phyloP scores from a whole-genome alignment of 2,888 invertebrate species.

The Aphodius granarius region DNA sequence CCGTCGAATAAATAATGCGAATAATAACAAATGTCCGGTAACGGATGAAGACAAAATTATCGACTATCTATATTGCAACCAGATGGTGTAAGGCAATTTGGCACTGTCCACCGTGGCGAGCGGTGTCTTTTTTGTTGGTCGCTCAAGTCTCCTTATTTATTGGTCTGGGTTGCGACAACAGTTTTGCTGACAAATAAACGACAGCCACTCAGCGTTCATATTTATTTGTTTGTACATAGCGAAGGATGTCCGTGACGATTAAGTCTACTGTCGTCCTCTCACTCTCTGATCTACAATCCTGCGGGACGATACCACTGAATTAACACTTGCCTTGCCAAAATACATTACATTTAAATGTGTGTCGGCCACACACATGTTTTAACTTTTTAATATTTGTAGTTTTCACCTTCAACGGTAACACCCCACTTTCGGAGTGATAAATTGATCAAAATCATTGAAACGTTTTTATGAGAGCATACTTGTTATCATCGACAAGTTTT shows the following conservation, averaged over 20 bases:
- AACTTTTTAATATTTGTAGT: not conserved
- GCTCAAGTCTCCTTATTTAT: conserved; percentile 5
- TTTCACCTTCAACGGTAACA: not conserved
- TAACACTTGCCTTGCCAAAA: not conserved
- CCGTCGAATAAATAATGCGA: not conserved
- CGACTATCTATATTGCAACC: conserved; percentile 3
- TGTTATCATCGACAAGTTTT: too few relatives aligned
- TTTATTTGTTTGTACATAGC: not conserved
- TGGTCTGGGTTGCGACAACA: conserved; percentile 3
- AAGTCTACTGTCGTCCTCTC: not conserved
- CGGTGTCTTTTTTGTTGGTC: not conserved
- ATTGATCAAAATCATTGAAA: too few relatives aligned
- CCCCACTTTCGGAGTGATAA: too few relatives aligned
- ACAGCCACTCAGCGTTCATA: not conserved
- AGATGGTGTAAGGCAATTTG: conserved; percentile 9
- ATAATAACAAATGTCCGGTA: not conserved
- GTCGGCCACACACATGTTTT: not conserved
- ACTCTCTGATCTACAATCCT: not conserved
- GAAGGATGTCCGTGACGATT: conserved; percentile 7
- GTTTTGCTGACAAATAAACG: conserved; percentile 13
- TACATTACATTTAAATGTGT: not conserved
- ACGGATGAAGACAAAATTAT: not conserved
- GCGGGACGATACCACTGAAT: not conserved
- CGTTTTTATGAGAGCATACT: too few relatives aligned
- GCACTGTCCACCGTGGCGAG: conserved; percentile 1